Evolutionary conservation across 2,113 vertebrate species (phyloP), one percentile per base, ranked within the genome.

Genomic region (Bubalus kerabau): DNA sequence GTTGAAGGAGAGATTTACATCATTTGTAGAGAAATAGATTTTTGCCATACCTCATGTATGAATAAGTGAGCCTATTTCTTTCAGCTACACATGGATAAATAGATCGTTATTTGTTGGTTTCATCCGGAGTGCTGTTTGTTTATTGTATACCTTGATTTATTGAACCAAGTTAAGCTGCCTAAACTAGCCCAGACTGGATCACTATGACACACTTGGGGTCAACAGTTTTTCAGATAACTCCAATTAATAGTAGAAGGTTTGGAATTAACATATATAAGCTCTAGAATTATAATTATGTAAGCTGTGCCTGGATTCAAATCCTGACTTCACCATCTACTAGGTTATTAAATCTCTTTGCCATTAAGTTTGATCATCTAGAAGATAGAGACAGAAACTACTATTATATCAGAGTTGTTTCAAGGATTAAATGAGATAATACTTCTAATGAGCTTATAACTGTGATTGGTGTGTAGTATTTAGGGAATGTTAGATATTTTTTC

Each of bases 1-100:
- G 11, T 94, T 83, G 21, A 60, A 88, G 19, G 30, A 86, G 52
- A 85, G 17, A 59, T 9, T 83, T 57, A 15, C 14, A 95, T 97
- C 71, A 54, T 92, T 88, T 95, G 21, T 92, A 82, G 59, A 95
- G 62, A 96, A 93, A 86, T 16, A 84, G 3, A 87, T 87, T 74
- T 36, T 26, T 50, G 36, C 26, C 24, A 17, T 67, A 40, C 28
- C 36, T 95, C 80, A 90, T 32, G 16, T 62, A n/a, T 93, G 24
- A 97, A 87, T 94, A 84, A 91, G 83, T 93, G 13, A 21, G 16
- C 9, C 57, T 90, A 3, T 82, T 91, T 8, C 17, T 94, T 83
- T 94, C 67, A 84, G 12, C 15, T 46, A 59, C 30, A 60, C 67
- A 88, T 57, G 84, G 57, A 74, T 87, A 36, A 94, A 88, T 87